Base-by-base conservation (phyloP, 2,113 vertebrate species). In the Pygoscelis adeliae region DNA sequence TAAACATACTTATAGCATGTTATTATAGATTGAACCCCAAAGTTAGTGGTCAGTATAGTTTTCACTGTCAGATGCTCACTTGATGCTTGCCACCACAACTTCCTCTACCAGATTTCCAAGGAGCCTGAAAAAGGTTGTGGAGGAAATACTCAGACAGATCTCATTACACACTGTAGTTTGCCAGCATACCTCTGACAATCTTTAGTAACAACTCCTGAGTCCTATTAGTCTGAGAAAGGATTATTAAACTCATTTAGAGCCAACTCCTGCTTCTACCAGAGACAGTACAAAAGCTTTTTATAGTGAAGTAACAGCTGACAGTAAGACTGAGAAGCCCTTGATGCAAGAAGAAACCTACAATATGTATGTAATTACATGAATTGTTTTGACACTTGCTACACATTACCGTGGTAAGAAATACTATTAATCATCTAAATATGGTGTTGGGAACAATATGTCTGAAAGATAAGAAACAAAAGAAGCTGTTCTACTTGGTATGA, bases 211-310 rank as follows among this genome's bases (percentile, higher is more conserved):
- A 36, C 34, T 89, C 56, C 74, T 52, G 44, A 93, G 63, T 91
- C 42, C 29, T 83, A 82, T 77, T 49, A 79, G 66, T 62, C 74
- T 85, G 70, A 90, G 69, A 62, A 92, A 90, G 27, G 27, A 49
- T 90, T 83, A 97, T 92, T 96, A 90, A 94, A 87, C 22, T 83
- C 11, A 81, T 92, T 83, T 89, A 74, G 13, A 95, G 52, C 38
- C 67, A 95, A 52, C 26, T 86, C 14, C 22, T 90, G 7, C 38
- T 90, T 80, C 86, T 88, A 62, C 22, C 16, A 90, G 49, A 88
- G 29, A 83, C 32, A 50, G 62, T 44, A 53, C 30, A 83, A 50
- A 93, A 90, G 62, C 67, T 92, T 94, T 94, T 93, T 93, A 74
- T 74, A 93, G 83, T 71, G 55, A 88, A 94, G 55, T 56, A 73